Evolutionary conservation across 2,888 invertebrate species (phyloP).

Genomic region (Clistopyga incitator): DNA sequence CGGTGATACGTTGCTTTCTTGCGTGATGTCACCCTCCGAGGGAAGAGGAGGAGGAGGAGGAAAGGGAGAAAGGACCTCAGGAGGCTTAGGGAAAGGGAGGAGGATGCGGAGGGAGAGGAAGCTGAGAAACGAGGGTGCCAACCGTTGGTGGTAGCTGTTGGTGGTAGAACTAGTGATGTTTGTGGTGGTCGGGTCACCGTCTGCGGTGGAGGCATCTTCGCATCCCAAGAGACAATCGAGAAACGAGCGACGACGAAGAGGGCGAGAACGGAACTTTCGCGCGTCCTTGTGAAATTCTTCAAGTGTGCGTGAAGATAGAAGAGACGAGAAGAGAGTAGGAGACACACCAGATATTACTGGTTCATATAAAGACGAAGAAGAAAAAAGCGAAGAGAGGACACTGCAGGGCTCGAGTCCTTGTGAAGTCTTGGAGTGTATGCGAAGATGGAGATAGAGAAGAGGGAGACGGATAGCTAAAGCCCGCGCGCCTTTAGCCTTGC

Average conservation of each 20-base stretch:
- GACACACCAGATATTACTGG: conserved; percentile 3
- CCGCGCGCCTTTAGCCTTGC: not conserved
- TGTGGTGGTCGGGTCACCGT: conserved; percentile 63
- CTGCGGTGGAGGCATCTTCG: conserved; percentile 53
- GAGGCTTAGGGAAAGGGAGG: not conserved
- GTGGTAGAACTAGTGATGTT: conserved; percentile 52
- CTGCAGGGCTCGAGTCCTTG: not conserved
- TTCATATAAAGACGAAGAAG: not conserved
- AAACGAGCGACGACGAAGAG: conserved; percentile 22
- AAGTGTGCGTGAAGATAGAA: conserved; percentile 34
- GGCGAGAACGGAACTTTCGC: conserved; percentile 4
- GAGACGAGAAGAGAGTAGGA: not conserved
- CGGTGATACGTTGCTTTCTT: conserved; percentile 79
- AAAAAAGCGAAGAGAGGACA: not conserved
- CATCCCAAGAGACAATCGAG: conserved; percentile 58
- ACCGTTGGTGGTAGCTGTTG: conserved; percentile 40
- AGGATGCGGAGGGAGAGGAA: conserved; percentile 31
- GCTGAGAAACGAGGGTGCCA: conserved; percentile 56
- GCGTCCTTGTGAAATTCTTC: not conserved
- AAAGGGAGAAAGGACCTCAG: conserved; percentile 22
- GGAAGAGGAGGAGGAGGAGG: conserved; percentile 42
- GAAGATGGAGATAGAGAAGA: conserved; percentile 32
- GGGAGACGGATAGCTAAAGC: conserved; percentile 11
- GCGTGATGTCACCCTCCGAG: conserved; percentile 70
- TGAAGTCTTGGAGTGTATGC: not conserved